phyloP scores from a whole-genome alignment of 2,888 invertebrate species.

The Drosophila ezoana region DNA sequence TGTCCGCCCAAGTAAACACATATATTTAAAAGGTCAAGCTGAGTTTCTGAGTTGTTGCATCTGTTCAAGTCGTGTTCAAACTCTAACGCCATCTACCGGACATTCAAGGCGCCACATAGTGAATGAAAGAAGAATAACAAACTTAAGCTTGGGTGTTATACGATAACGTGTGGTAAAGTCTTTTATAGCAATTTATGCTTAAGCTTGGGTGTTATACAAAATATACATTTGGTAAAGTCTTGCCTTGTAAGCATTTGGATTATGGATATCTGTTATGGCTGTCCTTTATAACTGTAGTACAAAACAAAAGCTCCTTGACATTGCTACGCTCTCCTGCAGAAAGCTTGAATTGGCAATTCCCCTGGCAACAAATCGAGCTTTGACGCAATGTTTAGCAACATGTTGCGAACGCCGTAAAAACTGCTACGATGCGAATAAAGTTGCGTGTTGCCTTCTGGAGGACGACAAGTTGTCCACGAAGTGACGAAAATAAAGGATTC shows the following conservation, averaged over 20 bases:
- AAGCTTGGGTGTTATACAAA: slow-evolving; percentile 48
- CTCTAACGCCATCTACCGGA: background rate
- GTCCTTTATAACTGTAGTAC: background rate
- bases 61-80: background rate
- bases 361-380: slow-evolving; percentile 46
- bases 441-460: slow-evolving; percentile 17
- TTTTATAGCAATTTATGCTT: slow-evolving; percentile 31
- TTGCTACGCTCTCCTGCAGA: slow-evolving; percentile 6
- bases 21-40: too few species aligned
- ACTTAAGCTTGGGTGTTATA: too few species aligned
- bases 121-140: background rate
- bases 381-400: slow-evolving; percentile 11
- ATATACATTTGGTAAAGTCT: too few species aligned
- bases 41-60: background rate
- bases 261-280: background rate
- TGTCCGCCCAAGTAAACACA: too few species aligned
- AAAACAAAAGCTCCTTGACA: slow-evolving; percentile 6
- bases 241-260: too few species aligned
- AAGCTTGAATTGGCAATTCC: slow-evolving; percentile 8
- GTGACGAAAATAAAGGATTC: slow-evolving; percentile 71
- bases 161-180: too few species aligned
- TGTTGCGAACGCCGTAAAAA: background rate
- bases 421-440: slow-evolving; percentile 35
- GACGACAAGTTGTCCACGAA: slow-evolving; percentile 26
- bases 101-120: background rate